phyloP scores from a whole-genome alignment of 2,888 invertebrate species.

The Ditylenchus weischeri region DNA sequence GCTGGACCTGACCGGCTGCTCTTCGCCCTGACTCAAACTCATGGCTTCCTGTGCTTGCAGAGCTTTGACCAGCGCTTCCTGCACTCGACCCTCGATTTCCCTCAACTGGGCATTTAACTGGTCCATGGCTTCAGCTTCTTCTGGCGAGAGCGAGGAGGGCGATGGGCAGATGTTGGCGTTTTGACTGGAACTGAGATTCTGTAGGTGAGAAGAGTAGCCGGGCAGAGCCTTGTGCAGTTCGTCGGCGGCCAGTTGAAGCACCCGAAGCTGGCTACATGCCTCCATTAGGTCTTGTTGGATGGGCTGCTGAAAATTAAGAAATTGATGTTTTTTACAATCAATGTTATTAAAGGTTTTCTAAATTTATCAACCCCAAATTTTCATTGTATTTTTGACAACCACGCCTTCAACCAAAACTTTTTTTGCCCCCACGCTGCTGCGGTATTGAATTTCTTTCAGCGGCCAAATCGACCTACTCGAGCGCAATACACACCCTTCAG shows the following conservation, averaged over 20 bases:
- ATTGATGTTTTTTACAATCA: not conserved
- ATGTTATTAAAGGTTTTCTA: not conserved
- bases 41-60: slow-evolving; percentile 21
- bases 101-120: slow-evolving; percentile 36
- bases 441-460: no score
- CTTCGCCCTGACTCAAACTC: not conserved
- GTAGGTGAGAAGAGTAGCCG: no score
- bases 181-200: no score
- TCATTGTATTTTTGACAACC: no score
- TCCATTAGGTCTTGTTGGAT: slow-evolving; percentile 45
- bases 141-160: slow-evolving; percentile 27
- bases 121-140: slow-evolving; percentile 31
- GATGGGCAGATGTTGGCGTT: slow-evolving; percentile 28
- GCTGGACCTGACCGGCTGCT: slow-evolving; percentile 2
- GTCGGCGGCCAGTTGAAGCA: slow-evolving; percentile 40
- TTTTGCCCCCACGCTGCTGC: no score
- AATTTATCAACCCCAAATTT: no score
- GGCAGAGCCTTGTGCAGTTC: slow-evolving; percentile 44
- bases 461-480: no score
- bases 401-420: no score
- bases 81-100: slow-evolving; percentile 40
- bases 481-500: no score
- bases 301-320: slow-evolving; percentile 22
- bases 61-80: slow-evolving; percentile 28
- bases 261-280: slow-evolving; percentile 39